A percentile compares a stretch with the other conserved stretches of the same genome.
phyloP scores from a whole-genome alignment of 2,888 invertebrate species.

The Leptopilina myrica region DNA sequence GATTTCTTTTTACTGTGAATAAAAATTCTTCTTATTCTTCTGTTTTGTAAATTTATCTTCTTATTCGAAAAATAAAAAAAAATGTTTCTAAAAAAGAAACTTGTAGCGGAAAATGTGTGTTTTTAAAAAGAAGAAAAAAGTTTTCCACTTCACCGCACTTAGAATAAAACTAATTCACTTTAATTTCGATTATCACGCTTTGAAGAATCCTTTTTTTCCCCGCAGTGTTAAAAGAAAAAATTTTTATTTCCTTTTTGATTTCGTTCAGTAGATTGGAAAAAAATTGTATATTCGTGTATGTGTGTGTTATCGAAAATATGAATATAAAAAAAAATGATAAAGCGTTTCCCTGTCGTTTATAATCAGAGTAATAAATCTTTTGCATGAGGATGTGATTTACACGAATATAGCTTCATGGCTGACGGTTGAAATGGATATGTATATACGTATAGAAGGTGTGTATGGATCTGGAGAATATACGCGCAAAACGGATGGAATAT shows the following conservation, averaged over 20 bases:
- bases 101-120: too few relatives aligned
- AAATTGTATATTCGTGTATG: not conserved
- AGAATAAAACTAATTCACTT: too few relatives aligned
- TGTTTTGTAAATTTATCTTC: too few relatives aligned
- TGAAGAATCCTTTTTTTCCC: too few relatives aligned
- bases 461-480: not conserved
- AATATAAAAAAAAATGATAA: not conserved
- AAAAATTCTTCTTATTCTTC: too few relatives aligned
- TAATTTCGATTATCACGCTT: too few relatives aligned
- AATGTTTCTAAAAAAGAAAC: not conserved
- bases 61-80: not conserved
- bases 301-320: not conserved
- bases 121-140: too few relatives aligned
- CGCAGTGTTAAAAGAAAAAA: too few relatives aligned
- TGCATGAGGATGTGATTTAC: not conserved
- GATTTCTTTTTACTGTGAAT: too few relatives aligned
- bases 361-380: slow-evolving; percentile 20
- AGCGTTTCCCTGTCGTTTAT: slow-evolving; percentile 2
- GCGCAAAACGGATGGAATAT: slow-evolving; percentile 4
- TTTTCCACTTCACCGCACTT: too few relatives aligned
- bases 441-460: not conserved
- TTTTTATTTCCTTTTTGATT: too few relatives aligned
- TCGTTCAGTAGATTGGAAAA: not conserved
- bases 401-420: slow-evolving; percentile 8
- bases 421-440: not conserved